Evolutionary conservation across 2,797 vertebrate genomes (phyloP), one percentile per base, ranked within the genome.

Genomic region (Characodon lateralis): DNA sequence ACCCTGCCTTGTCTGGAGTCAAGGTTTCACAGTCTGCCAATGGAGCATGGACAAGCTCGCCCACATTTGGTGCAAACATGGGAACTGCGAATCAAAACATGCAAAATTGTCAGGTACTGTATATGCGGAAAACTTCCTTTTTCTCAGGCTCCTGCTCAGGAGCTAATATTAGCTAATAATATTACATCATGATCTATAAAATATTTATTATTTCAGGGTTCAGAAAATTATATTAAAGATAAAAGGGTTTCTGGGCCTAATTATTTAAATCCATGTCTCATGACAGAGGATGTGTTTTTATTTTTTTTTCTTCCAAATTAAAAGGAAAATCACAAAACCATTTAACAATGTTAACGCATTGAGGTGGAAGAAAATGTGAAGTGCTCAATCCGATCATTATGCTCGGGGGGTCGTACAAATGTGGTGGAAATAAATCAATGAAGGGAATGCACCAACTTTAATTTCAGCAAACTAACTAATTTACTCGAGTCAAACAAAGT

Each of bases 381-480:
- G 89, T 59, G 85, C 78, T 86, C 73, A 73, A 85, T 91, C 88
- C 78, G 73, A 92, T 92, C 89, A 85, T 88, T 86, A 79, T 85
- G 86, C 85, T 66, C 72, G 74, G 78, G 76, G 73, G 88, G 80
- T 88, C 81, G 83, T 82, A 86, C 81, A 82, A 85, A 91, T 91
- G 88, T 88, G 82, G 79, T 82, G 88, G 86, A 91, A 89, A 92
- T 87, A 83, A 93, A 94, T 92, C 91, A 92, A 88, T 91, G 80
- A 80, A 68, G 78, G 72, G 72, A 92, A 92, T 83, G 87, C 79
- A 83, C 78, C 74, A 83, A 85, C 86, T 88, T 87, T 80, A 81
- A 87, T 85, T 90, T 89, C 77, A 87, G 81, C 82, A 88, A 90
- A 86, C 63, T 76, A 85, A 87, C 90, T 89, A 75, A 92, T 91